Base-by-base conservation (phyloP, 92 coral and sea anemone species). In the Metridium senile region DNA sequence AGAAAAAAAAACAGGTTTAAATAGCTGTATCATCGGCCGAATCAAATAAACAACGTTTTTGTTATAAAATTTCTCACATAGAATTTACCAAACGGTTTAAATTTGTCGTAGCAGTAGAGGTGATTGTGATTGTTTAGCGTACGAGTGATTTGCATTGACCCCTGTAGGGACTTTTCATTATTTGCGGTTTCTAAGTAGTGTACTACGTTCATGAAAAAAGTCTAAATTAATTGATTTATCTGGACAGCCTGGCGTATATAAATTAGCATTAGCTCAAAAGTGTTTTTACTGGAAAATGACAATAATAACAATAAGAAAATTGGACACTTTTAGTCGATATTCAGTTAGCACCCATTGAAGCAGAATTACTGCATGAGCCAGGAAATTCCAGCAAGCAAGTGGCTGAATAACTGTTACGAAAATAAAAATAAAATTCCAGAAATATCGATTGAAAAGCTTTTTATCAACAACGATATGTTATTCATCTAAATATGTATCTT, bases 221-320 rank as follows among this genome's bases (percentile, higher is more conserved):
- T 7, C 21, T 21, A 28, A 63, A 59, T 59, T 59, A 59, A 59
- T 59, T 2, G 33, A 0, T 1, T 63, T 63, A 63, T 30, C 69
- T 63, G 69, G 69, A 63, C 69, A 63, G 28, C 28, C 69, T 63
- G 69, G 0, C 69, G 69, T 39, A 18, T 21, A 30, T 30, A 63
- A 28, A 63, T 63, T 63, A 30, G 18, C 66, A 63, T 1, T 21
- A 63, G n/a, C 8, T 59, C 29, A 59, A 59, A 59, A 26, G 29
- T 11, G 3, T 54, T 59, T 59, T 59, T 22, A 6, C 32, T 22
- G 28, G 7, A 19, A 23, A 23, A 59, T 16, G 61, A 54, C 61
- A 59, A 21, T 19, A 17, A 26, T 11, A 59, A 26, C 6, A 23
- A n/a, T 1, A 59, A 59, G 11, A 23, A 59, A 17, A 22, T 54